Evolutionary conservation across 2,888 invertebrate genomes (phyloP).

Genomic region (Isotomurus palustris): DNA sequence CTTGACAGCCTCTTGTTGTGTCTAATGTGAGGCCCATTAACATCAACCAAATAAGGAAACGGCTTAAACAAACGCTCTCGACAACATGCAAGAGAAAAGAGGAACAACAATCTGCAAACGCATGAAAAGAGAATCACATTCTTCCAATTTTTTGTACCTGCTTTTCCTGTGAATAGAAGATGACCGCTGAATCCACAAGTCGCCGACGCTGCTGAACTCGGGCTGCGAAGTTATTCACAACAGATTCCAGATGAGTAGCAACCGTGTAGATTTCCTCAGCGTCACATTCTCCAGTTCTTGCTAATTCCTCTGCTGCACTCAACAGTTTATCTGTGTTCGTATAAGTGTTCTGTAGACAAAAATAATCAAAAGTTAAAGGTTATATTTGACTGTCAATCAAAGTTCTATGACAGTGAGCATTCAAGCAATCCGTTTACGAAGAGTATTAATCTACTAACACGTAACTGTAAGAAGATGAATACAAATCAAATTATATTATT

Average conservation of each 20-base stretch:
- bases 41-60: too few species aligned
- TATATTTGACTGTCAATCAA: not conserved
- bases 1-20: too few species aligned
- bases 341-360: slow-evolving; percentile 76
- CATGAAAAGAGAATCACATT: too few species aligned
- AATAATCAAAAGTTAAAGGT: slow-evolving; percentile 2
- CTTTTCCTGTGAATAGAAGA: slow-evolving; percentile 93
- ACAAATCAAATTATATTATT: too few species aligned
- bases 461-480: too few species aligned
- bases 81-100: too few species aligned
- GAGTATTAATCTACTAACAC: too few species aligned
- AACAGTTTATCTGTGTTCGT: slow-evolving; percentile 96
- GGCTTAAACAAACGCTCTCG: too few species aligned
- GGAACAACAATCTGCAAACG: too few species aligned
- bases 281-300: slow-evolving; percentile 92
- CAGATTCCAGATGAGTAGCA: slow-evolving; percentile 86
- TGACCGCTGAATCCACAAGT: slow-evolving; percentile 85
- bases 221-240: slow-evolving; percentile 89
- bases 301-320: slow-evolving; percentile 91
- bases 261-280: slow-evolving; percentile 93
- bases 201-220: slow-evolving; percentile 85
- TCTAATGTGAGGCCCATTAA: too few species aligned
- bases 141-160: slow-evolving; percentile 61
- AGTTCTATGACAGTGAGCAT: too few species aligned
- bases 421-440: too few species aligned